Conservation (phyloP, 2,888 invertebrate genomes). For the Drosophila gaucha region DNA sequence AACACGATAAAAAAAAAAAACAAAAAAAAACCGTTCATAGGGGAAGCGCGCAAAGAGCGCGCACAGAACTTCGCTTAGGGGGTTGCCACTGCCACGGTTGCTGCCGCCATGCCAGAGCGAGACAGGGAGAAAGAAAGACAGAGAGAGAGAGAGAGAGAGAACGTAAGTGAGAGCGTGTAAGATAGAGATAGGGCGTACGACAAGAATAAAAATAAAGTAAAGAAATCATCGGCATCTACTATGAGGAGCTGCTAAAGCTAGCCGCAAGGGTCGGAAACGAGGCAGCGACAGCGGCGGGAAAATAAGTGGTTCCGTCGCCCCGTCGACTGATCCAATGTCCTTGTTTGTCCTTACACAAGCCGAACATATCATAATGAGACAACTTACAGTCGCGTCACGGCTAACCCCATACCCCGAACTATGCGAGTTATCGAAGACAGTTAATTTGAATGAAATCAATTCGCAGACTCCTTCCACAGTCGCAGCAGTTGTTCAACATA, state of each 20-base stretch:
- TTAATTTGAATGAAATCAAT: constrained; percentile 50
- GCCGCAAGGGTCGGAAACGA: constrained; percentile 38
- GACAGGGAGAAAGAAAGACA: constrained; percentile 11
- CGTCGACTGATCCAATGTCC: constrained; percentile 60
- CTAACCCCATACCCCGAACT: constrained; percentile 20
- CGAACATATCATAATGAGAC: constrained; percentile 74
- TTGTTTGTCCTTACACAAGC: constrained; percentile 66
- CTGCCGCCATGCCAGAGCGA: constrained; percentile 42
- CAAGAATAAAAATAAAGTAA: constrained; percentile 1
- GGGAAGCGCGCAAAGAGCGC: constrained; percentile 54
- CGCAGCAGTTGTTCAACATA: constrained; percentile 6
- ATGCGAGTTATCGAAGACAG: constrained; percentile 20
- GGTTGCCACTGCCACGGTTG: constrained; percentile 49
- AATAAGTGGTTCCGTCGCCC: constrained; percentile 61
- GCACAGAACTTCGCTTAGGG: constrained; percentile 51
- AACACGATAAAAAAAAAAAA: constrained; percentile 30
- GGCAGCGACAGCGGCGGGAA: constrained; percentile 30
- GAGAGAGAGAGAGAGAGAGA: constrained; percentile 12
- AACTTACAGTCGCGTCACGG: constrained; percentile 64
- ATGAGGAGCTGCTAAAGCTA: constrained; percentile 14
- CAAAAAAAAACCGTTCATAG: constrained; percentile 51
- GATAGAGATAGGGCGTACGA: constrained; percentile 6
- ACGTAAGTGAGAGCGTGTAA: background rate
- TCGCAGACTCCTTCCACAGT: background rate
- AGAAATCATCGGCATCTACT: constrained; percentile 28